These are phyloP conservation scores for Phylloscopus trochiloides DNA, from an alignment of 2,113 vertebrate genomes.

Conservation along the genomic window DNA sequence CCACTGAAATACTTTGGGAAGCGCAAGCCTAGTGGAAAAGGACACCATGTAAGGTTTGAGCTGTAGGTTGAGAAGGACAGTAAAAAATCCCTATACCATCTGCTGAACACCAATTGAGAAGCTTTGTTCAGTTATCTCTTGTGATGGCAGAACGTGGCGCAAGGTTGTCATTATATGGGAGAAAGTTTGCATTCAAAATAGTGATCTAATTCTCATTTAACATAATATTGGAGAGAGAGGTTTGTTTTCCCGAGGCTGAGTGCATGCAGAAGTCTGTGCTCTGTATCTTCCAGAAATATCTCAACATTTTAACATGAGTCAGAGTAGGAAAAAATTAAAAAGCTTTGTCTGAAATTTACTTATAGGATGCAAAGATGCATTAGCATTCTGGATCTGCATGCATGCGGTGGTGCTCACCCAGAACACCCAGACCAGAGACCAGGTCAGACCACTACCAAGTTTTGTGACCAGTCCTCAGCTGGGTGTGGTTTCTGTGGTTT, in stretches of 20 bases:
- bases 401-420: fast-evolving
- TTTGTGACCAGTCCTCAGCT: background rate
- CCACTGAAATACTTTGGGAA: background rate
- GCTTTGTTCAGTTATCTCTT: background rate
- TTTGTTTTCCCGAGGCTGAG: background rate
- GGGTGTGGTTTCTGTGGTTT: background rate
- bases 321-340: background rate
- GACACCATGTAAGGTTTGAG: background rate
- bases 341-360: background rate
- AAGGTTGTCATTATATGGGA: background rate
- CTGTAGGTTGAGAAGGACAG: background rate
- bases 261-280: background rate
- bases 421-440: background rate
- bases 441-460: background rate
- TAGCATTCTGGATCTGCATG: background rate
- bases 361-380: fast-evolving
- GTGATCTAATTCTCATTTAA: background rate
- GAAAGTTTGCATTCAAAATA: background rate
- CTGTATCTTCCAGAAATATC: background rate
- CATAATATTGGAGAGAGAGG: fast-evolving
- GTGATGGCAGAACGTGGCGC: background rate
- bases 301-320: background rate
- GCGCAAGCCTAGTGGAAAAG: background rate
- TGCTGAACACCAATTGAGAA: background rate
- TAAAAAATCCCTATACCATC: background rate